Evolutionary conservation across 1,140 invertebrate species (phyloP).

Genomic region (Oppia nitens): DNA sequence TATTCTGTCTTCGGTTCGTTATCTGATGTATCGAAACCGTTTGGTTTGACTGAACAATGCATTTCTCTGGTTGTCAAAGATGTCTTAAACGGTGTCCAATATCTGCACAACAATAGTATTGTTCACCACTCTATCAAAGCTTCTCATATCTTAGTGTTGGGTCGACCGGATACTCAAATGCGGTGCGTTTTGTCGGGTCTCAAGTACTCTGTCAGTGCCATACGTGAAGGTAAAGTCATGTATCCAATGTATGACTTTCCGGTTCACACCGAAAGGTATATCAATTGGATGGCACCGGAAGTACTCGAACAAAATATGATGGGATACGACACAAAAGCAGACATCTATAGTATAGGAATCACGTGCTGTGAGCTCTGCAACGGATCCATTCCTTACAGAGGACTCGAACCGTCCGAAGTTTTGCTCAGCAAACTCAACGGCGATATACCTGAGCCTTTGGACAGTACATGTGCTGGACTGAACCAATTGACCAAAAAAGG

Average conservation of each 20-base stretch:
- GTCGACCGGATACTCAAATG: conserved; percentile 32
- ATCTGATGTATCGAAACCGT: conserved; percentile 24
- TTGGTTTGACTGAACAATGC: conserved; percentile 59
- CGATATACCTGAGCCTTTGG: conserved; percentile 51
- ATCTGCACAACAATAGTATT: conserved; percentile 62
- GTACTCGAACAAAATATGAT: conserved; percentile 67
- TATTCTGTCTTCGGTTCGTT: neutral
- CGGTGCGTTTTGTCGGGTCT: conserved; percentile 52
- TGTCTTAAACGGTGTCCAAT: conserved; percentile 55
- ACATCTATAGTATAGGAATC: conserved; percentile 75
- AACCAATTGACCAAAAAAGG: conserved; percentile 31
- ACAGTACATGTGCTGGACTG: conserved; percentile 45
- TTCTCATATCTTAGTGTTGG: conserved; percentile 52
- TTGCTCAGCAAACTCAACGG: conserved; percentile 69
- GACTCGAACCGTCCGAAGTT: conserved; percentile 64
- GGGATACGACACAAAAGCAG: conserved; percentile 70
- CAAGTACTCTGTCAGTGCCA: conserved; percentile 49
- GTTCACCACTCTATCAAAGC: conserved; percentile 47
- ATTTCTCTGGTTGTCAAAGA: conserved; percentile 59
- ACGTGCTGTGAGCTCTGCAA: conserved; percentile 73
- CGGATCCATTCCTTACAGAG: conserved; percentile 63
- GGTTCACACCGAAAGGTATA: conserved; percentile 42
- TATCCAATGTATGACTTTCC: conserved; percentile 54
- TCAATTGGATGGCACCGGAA: conserved; percentile 78
- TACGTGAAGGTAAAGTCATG: conserved; percentile 47